These are phyloP conservation scores for Buphagus erythrorhynchus DNA, from an alignment of 2,797 vertebrate species.

Conservation along the genomic window DNA sequence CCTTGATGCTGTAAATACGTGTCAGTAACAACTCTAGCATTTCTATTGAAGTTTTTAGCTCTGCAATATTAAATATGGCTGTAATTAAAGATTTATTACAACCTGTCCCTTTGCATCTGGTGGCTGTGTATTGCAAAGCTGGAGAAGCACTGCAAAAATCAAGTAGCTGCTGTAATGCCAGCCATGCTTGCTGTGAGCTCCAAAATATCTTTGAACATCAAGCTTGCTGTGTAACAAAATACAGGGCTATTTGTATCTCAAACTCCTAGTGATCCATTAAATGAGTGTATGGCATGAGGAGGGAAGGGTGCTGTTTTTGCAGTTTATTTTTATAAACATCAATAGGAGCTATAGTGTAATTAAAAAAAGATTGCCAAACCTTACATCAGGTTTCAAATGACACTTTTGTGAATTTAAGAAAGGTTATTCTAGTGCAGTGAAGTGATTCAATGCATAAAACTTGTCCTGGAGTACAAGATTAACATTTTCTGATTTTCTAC, in stretches of 20 bases:
- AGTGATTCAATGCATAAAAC: neutral
- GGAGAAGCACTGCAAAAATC: neutral
- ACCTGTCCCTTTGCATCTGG: conserved; percentile 7
- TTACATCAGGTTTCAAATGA: neutral
- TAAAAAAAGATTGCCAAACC: neutral
- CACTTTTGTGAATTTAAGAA: neutral
- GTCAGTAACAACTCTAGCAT: neutral
- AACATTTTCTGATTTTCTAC: neutral
- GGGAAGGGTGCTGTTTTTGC: neutral
- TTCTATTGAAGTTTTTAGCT: neutral
- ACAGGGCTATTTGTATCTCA: conserved; percentile 8
- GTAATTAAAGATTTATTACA: conserved; percentile 48
- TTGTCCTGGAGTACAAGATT: neutral
- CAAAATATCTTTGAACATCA: neutral
- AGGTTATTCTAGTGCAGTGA: neutral
- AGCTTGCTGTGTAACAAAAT: neutral
- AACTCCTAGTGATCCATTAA: neutral
- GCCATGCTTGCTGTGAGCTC: neutral
- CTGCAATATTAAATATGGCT: conserved; percentile 11
- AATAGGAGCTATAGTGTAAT: neutral
- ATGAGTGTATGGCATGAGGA: neutral
- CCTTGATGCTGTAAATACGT: neutral
- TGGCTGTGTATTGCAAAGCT: neutral
- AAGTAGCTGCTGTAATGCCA: neutral
- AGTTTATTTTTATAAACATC: neutral